Evolutionary conservation across 1,140 invertebrate species (phyloP).

Genomic region (Aethina tumida): DNA sequence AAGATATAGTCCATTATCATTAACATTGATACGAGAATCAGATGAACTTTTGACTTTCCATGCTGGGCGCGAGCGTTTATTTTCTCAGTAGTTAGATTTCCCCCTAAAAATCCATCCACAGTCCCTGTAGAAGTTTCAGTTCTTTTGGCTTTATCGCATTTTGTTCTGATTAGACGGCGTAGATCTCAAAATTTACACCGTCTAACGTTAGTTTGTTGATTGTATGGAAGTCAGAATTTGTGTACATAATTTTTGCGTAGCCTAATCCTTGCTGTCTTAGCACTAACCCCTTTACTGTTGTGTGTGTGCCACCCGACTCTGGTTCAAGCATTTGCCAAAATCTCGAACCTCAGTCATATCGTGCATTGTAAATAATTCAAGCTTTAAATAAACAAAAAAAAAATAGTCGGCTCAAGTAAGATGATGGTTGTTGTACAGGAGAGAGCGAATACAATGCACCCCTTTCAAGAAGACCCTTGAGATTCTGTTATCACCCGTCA

Average conservation of each 20-base stretch:
- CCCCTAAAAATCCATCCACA: constrained; percentile 2
- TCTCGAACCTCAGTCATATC: constrained; percentile 1
- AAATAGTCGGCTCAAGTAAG: constrained; percentile 27
- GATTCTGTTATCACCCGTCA: constrained; percentile 56
- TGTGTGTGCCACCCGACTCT: too few relatives aligned
- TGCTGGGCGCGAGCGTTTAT: constrained; percentile 36
- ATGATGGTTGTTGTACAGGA: constrained; percentile 43
- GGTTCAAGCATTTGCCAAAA: neutral
- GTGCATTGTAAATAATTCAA: neutral
- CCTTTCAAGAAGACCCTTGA: constrained; percentile 57
- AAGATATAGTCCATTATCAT: constrained; percentile 3
- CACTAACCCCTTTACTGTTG: too few relatives aligned
- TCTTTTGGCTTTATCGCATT: constrained; percentile 4
- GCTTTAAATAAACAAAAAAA: too few relatives aligned
- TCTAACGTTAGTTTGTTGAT: constrained; percentile 1
- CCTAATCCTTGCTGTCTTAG: too few relatives aligned
- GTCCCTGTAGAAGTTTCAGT: neutral
- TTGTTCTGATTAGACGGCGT: too few relatives aligned
- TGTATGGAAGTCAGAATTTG: constrained; percentile 30
- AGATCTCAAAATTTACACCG: constrained; percentile 3
- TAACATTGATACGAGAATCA: constrained; percentile 7
- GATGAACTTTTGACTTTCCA: constrained; percentile 31
- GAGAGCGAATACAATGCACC: constrained; percentile 49
- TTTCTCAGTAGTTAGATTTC: constrained; percentile 18
- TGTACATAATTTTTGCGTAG: constrained; percentile 1